Evolutionary conservation across 2,888 invertebrate species (phyloP).

Genomic region (Seira ritae): DNA sequence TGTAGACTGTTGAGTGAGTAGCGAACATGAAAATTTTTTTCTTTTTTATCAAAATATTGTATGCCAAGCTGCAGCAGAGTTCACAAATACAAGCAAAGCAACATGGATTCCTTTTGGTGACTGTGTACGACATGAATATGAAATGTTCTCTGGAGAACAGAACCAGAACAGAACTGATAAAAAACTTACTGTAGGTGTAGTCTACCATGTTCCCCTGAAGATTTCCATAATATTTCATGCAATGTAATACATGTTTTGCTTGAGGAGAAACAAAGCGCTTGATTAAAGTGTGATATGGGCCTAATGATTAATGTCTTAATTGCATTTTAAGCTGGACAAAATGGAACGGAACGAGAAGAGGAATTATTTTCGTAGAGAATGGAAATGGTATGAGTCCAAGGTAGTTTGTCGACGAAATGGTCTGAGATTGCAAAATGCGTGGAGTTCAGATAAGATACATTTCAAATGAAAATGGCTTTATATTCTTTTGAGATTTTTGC

Average conservation of each 20-base stretch:
- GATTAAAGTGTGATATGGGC: constrained; percentile 19
- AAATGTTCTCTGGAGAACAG: too few relatives aligned
- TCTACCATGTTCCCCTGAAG: too few relatives aligned
- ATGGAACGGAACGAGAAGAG: too few relatives aligned
- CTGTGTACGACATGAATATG: constrained; percentile 35
- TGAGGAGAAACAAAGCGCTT: neutral
- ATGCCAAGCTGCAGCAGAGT: neutral
- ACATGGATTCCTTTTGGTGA: neutral
- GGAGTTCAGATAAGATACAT: neutral
- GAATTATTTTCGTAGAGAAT: too few relatives aligned
- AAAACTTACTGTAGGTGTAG: too few relatives aligned
- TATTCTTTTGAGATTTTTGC: too few relatives aligned
- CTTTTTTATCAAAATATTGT: neutral
- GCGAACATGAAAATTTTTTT: neutral
- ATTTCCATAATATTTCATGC: neutral
- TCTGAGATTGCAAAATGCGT: neutral
- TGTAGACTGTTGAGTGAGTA: too few relatives aligned
- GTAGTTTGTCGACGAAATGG: neutral
- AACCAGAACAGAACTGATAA: too few relatives aligned
- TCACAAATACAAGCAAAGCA: neutral
- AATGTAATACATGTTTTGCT: neutral
- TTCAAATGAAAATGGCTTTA: too few relatives aligned
- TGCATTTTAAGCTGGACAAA: constrained; percentile 17
- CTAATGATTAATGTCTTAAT: constrained; percentile 59
- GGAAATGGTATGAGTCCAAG: neutral